Percentiles rank a stretch among this genome's conserved stretches.
Conservation (phyloP, 53 echinoderm and acorn worm genomes). For the Apostichopus leukothele region DNA sequence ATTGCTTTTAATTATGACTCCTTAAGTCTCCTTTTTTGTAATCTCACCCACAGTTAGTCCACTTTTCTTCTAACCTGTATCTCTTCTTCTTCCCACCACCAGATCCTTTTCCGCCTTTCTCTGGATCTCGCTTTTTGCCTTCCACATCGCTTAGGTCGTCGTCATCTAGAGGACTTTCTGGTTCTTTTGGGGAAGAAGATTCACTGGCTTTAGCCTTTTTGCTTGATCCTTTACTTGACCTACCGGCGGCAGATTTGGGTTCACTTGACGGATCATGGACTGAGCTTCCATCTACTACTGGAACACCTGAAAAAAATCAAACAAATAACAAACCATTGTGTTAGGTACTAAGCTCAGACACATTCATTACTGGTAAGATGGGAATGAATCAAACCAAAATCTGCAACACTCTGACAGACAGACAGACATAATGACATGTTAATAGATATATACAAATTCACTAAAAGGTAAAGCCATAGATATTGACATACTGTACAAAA, state of each 20-base stretch:
- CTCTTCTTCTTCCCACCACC: constrained; percentile 45
- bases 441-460: too few species aligned
- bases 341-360: too few species aligned
- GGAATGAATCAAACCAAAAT: too few species aligned
- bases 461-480: too few species aligned
- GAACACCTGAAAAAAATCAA: constrained; percentile 11
- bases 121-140: neutral
- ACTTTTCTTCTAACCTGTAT: constrained; percentile 24
- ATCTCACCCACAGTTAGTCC: neutral
- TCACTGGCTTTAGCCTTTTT: constrained; percentile 16
- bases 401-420: too few species aligned
- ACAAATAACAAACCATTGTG: too few species aligned
- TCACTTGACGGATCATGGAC: constrained; percentile 32
- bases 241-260: neutral
- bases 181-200: constrained; percentile 44
- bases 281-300: constrained; percentile 37
- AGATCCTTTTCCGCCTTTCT: constrained; percentile 1
- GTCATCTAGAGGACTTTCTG: neutral
- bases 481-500: too few species aligned
- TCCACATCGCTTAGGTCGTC: constrained; percentile 3
- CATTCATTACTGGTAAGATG: too few species aligned
- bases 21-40: too few species aligned
- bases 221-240: constrained; percentile 18
- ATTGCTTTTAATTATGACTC: too few species aligned
- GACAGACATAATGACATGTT: too few species aligned